Conservation (phyloP, 2,113 vertebrate genomes). For the Myiopsitta monachus region DNA sequence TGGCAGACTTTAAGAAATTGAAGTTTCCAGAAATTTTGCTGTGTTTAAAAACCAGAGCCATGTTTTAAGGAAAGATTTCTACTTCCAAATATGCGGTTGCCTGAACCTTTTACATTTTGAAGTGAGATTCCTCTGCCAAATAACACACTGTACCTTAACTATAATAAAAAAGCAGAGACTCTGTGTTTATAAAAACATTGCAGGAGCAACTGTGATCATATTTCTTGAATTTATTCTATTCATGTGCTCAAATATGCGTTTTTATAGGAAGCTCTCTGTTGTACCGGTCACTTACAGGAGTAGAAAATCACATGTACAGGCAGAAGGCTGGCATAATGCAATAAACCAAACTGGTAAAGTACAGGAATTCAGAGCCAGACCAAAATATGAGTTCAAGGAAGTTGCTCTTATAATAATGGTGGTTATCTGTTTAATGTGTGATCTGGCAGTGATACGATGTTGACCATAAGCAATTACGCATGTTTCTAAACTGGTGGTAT, state of each 20-base stretch:
- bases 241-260: conserved; percentile 54
- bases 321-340: conserved; percentile 56
- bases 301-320: conserved; percentile 68
- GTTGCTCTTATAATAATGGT: conserved; percentile 74
- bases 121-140: conserved; percentile 80
- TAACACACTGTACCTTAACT: conserved; percentile 84
- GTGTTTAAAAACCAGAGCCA: conserved; percentile 78
- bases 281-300: conserved; percentile 62
- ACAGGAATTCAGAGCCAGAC: conserved; percentile 72
- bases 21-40: conserved; percentile 83
- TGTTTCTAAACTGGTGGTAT: conserved; percentile 76
- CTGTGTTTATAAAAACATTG: conserved; percentile 73
- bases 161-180: conserved; percentile 74
- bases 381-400: conserved; percentile 78
- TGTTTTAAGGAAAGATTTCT: conserved; percentile 83
- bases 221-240: conserved; percentile 74
- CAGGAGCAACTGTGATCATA: conserved; percentile 72
- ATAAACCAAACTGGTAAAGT: conserved; percentile 68
- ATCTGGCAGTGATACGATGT: conserved; percentile 71
- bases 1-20: conserved; percentile 77
- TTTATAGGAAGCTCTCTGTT: conserved; percentile 48
- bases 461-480: conserved; percentile 75
- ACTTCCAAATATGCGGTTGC: conserved; percentile 84
- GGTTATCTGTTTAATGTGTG: conserved; percentile 82
- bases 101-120: conserved; percentile 82